These are phyloP conservation scores for Drosophila flavopinicola DNA, from an alignment of 2,888 invertebrate genomes.

Conservation along the genomic window DNA sequence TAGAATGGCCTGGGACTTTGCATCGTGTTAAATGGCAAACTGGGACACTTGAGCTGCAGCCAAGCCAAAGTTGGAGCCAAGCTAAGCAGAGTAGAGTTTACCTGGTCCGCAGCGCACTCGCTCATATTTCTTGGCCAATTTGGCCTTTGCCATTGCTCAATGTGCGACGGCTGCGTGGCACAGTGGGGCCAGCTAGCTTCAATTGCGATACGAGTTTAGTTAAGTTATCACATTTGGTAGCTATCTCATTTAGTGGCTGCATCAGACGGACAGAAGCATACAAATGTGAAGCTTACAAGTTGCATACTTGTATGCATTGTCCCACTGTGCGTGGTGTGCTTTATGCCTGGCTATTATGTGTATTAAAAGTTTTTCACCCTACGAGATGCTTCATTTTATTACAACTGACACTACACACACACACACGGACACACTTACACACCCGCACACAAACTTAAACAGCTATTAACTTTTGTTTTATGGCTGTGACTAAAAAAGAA, in stretches of 20 bases:
- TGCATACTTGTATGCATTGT: background rate
- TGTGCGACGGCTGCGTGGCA: slow-evolving; percentile 38
- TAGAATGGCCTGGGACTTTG: slow-evolving; percentile 22
- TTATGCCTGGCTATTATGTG: slow-evolving; percentile 73
- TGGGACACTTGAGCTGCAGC: slow-evolving; percentile 77
- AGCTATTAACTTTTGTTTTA: slow-evolving; percentile 78
- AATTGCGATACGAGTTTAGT: too few species aligned
- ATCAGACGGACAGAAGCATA: too few species aligned
- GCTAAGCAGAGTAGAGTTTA: slow-evolving; percentile 43
- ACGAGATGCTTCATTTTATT: slow-evolving; percentile 69
- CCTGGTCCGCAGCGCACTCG: slow-evolving; percentile 30
- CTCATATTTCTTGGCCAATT: slow-evolving; percentile 70
- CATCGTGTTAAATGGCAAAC: slow-evolving; percentile 77
- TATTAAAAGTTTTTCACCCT: slow-evolving; percentile 76
- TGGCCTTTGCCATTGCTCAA: slow-evolving; percentile 57
- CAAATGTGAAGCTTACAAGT: background rate
- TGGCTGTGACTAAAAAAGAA: slow-evolving; percentile 38
- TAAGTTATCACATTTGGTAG: too few species aligned
- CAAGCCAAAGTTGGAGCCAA: slow-evolving; percentile 67
- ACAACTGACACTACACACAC: slow-evolving; percentile 61
- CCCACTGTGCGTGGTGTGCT: slow-evolving; percentile 40
- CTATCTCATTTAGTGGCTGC: too few species aligned
- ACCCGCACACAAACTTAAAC: slow-evolving; percentile 31
- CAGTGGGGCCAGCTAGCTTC: slow-evolving; percentile 11
- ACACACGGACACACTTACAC: slow-evolving; percentile 19